phyloP scores from a whole-genome alignment of 2,888 invertebrate species.

The Dinocampus coccinellae region DNA sequence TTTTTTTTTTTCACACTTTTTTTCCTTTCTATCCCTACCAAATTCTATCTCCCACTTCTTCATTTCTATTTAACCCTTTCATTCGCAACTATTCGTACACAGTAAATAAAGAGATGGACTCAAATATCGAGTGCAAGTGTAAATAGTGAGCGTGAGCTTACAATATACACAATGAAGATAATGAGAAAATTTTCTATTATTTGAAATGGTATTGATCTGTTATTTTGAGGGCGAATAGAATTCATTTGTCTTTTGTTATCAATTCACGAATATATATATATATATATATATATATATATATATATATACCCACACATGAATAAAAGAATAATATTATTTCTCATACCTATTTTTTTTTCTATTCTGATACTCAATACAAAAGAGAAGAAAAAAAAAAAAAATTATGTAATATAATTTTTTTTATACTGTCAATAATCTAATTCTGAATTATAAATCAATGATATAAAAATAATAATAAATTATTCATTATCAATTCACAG shows the following conservation, averaged over 20 bases:
- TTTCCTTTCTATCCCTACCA: too few species aligned
- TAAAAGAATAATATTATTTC: background rate
- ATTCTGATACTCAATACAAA: too few species aligned
- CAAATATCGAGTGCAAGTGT: background rate
- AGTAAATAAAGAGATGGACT: background rate
- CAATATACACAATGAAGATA: too few species aligned
- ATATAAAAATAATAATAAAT: background rate
- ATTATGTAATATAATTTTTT: background rate
- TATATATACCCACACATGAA: too few species aligned
- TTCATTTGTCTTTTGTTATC: background rate
- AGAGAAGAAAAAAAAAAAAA: background rate
- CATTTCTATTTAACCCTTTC: background rate
- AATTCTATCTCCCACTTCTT: background rate
- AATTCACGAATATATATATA: background rate
- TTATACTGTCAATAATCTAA: background rate
- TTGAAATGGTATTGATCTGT: background rate
- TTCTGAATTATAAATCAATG: background rate
- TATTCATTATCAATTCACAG: background rate
- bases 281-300: too few species aligned
- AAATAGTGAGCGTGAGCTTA: background rate
- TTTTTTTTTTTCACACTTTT: background rate
- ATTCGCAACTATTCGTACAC: too few species aligned
- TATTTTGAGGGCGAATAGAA: background rate
- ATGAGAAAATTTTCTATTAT: background rate
- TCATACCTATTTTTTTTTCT: background rate